Evolutionary conservation across 2,888 invertebrate species (phyloP), one percentile per base, ranked within the genome.

Genomic region (Cactoblastis cactorum): DNA sequence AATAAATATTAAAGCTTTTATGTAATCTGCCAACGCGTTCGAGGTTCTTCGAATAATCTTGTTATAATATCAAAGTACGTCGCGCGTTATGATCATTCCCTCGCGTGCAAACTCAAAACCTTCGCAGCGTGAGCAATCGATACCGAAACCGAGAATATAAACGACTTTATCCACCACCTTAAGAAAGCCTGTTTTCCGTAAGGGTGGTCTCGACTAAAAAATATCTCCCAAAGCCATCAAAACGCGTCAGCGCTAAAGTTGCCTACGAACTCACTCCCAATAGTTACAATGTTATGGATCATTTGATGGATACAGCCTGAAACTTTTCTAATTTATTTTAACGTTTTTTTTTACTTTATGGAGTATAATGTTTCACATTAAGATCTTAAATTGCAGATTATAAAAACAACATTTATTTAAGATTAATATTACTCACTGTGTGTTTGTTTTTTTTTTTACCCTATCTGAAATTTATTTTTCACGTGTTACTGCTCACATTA

Each of bases 101-200:
- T 83, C 71, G 82, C 84, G 83, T 84, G 81, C 77, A 69, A 76
- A 78, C 80, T 80, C 76, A 76, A 78, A 80, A 77, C 77, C 77
- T 77, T 74, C 71, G 64, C 65, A 71, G 66, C 69, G 67, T 73
- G 72, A 73, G 43, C 22, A 82, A 83, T 85, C 85, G 77, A 84
- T 85, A 84, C 65, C 60, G 67, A 67, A 75, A 73, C 68, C 70
- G 72, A 67, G 62, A 67, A 66, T 71, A 74, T 71, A 77, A 80
- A 77, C 79, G 74, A 80, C 82, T 82, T 77, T 81, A 82, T 77
- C 71, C 73, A 69, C 62, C 61, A 60, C 57, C 73, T 75, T 69
- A 71, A 64, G 65, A 77, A 74, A 74, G 74, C 71, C 67, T 69
- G 64, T 77, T 74, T 74, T 74, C 73, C 71, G 67, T 59, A 62